Conservation (phyloP, 2,888 invertebrate genomes). For the Adineta ricciae region DNA sequence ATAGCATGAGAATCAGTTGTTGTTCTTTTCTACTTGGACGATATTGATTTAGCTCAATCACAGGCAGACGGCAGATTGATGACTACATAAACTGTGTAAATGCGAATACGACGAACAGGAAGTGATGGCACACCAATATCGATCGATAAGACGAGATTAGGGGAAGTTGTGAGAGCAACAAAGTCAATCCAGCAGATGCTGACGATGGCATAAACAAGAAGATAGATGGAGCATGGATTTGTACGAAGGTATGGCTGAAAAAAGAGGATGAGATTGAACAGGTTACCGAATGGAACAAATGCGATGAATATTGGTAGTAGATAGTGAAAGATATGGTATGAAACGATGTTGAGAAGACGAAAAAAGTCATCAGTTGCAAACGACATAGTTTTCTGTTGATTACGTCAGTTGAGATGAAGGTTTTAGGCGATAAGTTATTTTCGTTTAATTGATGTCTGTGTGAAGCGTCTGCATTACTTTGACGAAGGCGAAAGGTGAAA, state of each 20-base stretch:
- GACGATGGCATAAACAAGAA: background rate
- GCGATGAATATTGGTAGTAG: background rate
- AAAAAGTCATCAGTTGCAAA: background rate
- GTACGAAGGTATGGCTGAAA: background rate
- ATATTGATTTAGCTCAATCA: background rate
- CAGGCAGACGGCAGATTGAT: background rate
- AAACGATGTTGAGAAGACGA: background rate
- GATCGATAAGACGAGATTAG: background rate
- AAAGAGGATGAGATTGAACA: background rate
- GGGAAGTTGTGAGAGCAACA: background rate
- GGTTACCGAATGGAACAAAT: background rate
- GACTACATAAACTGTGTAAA: background rate
- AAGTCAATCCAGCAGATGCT: background rate
- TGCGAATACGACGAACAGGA: background rate
- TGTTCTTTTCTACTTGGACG: background rate
- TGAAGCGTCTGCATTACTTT: too few species aligned
- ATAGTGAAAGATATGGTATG: background rate
- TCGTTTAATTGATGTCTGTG: too few species aligned
- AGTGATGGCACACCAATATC: background rate
- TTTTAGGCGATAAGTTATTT: too few species aligned
- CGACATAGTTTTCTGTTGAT: background rate
- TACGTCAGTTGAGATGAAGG: too few species aligned
- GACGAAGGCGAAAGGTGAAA: too few species aligned
- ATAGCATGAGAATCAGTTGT: background rate
- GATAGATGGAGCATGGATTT: background rate